Conservation (phyloP, 2,888 invertebrate genomes). For the Drosophila meridionalis region DNA sequence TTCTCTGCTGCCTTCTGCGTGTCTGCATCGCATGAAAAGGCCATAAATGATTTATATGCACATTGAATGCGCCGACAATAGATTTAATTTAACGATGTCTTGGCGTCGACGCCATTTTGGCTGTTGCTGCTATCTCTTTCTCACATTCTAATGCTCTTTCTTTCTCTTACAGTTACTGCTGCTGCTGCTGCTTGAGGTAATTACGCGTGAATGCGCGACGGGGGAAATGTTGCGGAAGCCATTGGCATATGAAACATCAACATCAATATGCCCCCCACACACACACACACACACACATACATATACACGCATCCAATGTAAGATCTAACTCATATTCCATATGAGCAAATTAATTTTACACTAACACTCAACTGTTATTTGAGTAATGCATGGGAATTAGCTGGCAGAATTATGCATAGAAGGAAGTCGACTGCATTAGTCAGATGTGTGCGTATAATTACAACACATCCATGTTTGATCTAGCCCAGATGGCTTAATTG, state of each 20-base stretch:
- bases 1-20: slow-evolving; percentile 13
- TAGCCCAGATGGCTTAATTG: slow-evolving; percentile 5
- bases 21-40: slow-evolving; percentile 48
- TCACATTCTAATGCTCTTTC: not conserved
- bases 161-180: slow-evolving; percentile 5
- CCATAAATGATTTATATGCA: slow-evolving; percentile 74
- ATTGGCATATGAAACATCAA: slow-evolving; percentile 50
- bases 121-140: slow-evolving; percentile 18
- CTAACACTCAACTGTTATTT: slow-evolving; percentile 45
- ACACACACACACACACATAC: not conserved
- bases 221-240: slow-evolving; percentile 30
- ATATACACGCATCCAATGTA: not conserved
- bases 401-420: slow-evolving; percentile 20
- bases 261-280: slow-evolving; percentile 47
- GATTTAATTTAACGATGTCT: slow-evolving; percentile 74
- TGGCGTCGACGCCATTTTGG: slow-evolving; percentile 66
- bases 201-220: slow-evolving; percentile 59
- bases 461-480: slow-evolving; percentile 9
- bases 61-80: slow-evolving; percentile 74
- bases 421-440: slow-evolving; percentile 20
- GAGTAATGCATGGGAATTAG: slow-evolving; percentile 19
- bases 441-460: slow-evolving; percentile 16
- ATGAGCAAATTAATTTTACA: slow-evolving; percentile 56
- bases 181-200: slow-evolving; percentile 50
- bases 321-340: slow-evolving; percentile 51